Evolutionary conservation across 2,888 invertebrate species (phyloP), one percentile per base, ranked within the genome.

Genomic region (Himalopsyche kuldschensis): DNA sequence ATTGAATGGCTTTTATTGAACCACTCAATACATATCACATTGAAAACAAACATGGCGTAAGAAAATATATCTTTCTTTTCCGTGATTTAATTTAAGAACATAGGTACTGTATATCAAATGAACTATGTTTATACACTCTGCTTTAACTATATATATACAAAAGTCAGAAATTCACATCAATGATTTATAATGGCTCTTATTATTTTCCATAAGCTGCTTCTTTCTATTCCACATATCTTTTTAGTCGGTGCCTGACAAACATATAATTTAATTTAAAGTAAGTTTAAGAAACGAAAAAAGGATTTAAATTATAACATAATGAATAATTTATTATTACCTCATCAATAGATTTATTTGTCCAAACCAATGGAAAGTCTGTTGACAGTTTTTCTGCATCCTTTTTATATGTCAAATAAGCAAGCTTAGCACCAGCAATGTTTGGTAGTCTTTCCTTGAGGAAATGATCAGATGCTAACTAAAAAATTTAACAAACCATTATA

Each of bases 391-490:
- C 41, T 48, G n/a, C 20, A 15, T 24, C 15, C 17, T 31, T 24
- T 32, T 84, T 80, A 63, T 82, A 84, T 1, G 84, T 27, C 4
- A 55, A 47, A n/a, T 82, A 82, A 15, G 80, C 82, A 20, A 84
- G 46, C 24, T 82, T 79, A 24, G 82, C 80, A 27, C 79, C 84
- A 8, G 48, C 77, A 6, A 47, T 75, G 46, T 84, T 69, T 24
- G 77, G 46, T 27, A 80, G 48, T 47, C 76, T 76, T 80, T 84
- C 84, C 24, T 47, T 47, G 6, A 41, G n/a, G 6, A 46, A 77
- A 32, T 55, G 41, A 48, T 35, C 79, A 47, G 79, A 63, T 10
- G 79, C 75, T 3, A 84, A 17, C 84, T 84, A 27, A 24, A 84
- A 84, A 46, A 20, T 63, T 11, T 15, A 41, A 41, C 15, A 15